Conservation (phyloP, 2,797 vertebrate species). For the Bradypodion ventrale region DNA sequence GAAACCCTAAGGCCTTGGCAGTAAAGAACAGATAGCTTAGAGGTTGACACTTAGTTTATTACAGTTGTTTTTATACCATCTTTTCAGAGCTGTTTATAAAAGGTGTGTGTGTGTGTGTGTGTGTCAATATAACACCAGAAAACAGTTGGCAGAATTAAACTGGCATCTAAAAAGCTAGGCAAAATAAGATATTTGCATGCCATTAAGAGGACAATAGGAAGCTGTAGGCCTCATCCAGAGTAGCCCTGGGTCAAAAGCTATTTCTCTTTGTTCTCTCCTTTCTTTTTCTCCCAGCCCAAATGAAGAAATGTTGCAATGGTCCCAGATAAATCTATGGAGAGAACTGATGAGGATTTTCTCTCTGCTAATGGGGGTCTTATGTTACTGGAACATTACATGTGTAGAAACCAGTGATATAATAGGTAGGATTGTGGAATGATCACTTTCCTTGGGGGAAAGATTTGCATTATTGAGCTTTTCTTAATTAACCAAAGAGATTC, state of each 20-base stretch:
- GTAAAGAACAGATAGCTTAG: not conserved
- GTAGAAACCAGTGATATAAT: not conserved
- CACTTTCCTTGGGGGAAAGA: not conserved
- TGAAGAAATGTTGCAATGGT: not conserved
- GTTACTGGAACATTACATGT: no score
- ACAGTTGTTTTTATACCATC: not conserved
- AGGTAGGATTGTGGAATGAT: not conserved
- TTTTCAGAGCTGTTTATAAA: not conserved
- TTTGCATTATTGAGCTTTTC: not conserved
- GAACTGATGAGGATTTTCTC: not conserved
- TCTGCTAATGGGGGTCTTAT: not conserved
- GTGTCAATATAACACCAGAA: not conserved
- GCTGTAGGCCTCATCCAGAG: not conserved
- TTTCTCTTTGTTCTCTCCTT: not conserved
- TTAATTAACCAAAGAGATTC: not conserved
- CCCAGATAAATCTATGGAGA: not conserved
- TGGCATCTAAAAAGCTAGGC: not conserved
- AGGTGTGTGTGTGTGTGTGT: no score
- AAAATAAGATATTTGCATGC: not conserved
- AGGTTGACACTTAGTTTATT: not conserved
- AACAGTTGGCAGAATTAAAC: not conserved
- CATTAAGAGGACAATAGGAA: not conserved
- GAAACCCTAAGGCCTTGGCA: not conserved
- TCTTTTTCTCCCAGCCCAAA: not conserved
- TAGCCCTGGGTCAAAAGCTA: not conserved